Percentiles rank a stretch among this genome's conserved stretches.
phyloP scores from a whole-genome alignment of 2,888 invertebrate species.

The Petrophora chlorosata region DNA sequence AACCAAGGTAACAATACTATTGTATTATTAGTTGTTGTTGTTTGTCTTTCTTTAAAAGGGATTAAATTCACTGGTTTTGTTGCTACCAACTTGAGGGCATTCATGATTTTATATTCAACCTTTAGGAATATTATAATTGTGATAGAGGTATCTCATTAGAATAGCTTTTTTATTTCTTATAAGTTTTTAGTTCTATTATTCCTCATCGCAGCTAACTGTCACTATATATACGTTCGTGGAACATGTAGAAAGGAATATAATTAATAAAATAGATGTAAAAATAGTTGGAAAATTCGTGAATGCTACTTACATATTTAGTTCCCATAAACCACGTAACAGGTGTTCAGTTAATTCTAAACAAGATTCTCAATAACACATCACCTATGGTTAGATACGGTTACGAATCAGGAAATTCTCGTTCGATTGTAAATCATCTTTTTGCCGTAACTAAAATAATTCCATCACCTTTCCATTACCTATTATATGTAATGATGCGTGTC shows the following conservation, averaged over 20 bases:
- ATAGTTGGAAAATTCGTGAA: not conserved
- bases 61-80: not conserved
- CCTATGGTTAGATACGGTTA: slow-evolving; percentile 4
- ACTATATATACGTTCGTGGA: too few species aligned
- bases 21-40: not conserved
- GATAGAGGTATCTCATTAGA: too few species aligned
- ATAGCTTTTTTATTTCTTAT: too few species aligned
- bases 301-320: too few species aligned
- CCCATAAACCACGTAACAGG: not conserved
- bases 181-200: too few species aligned
- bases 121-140: too few species aligned
- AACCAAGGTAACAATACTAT: slow-evolving; percentile 80
- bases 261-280: too few species aligned
- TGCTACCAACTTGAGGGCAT: too few species aligned
- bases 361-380: slow-evolving; percentile 1
- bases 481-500: not conserved
- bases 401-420: slow-evolving; percentile 11
- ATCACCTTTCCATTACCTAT: not conserved
- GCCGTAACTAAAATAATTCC: slow-evolving; percentile 10
- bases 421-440: slow-evolving; percentile 8
- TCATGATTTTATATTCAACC: too few species aligned
- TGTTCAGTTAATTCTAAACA: not conserved
- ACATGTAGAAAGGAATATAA: too few species aligned
- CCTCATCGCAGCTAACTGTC: too few species aligned
- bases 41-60: not conserved